Conservation (phyloP, 2,888 invertebrate genomes). For the Cetonia aurata region DNA sequence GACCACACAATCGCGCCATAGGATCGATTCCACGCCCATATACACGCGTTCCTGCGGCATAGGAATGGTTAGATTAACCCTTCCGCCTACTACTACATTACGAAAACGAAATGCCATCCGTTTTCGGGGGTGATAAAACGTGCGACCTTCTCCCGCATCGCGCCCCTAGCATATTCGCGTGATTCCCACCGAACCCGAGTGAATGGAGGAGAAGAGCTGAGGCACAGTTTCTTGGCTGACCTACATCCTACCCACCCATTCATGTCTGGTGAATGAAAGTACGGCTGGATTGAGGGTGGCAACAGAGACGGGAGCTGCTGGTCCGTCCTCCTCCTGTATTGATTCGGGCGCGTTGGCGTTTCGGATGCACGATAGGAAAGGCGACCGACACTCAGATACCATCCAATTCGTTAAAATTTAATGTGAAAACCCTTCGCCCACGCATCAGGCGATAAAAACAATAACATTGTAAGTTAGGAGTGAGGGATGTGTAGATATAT, state of each 20-base stretch:
- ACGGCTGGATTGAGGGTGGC: slow-evolving; percentile 46
- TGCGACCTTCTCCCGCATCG: background rate
- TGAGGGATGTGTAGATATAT: no score
- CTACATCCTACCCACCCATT: slow-evolving; percentile 55
- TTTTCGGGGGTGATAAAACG: slow-evolving; percentile 8
- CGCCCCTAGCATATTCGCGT: slow-evolving; percentile 8
- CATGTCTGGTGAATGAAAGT: slow-evolving; percentile 61
- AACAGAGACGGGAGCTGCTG: slow-evolving; percentile 22
- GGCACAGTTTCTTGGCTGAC: slow-evolving; percentile 43
- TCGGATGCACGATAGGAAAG: slow-evolving; percentile 29
- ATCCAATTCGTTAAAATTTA: slow-evolving; percentile 26
- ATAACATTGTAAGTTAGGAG: background rate
- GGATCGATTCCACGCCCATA: background rate
- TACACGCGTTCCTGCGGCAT: slow-evolving; percentile 14
- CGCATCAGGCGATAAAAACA: slow-evolving; percentile 21
- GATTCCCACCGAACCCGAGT: slow-evolving; percentile 1
- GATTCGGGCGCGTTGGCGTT: slow-evolving; percentile 35
- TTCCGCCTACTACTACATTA: background rate
- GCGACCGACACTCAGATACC: background rate
- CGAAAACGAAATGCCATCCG: slow-evolving; percentile 5
- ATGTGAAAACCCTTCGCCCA: slow-evolving; percentile 31
- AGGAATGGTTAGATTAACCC: slow-evolving; percentile 35
- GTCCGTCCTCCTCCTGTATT: slow-evolving; percentile 36
- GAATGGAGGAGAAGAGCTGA: slow-evolving; percentile 27
- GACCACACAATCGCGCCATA: no score